phyloP scores from a whole-genome alignment of 35 echinoderm and acorn worm genomes.

The Anneissia japonica region DNA sequence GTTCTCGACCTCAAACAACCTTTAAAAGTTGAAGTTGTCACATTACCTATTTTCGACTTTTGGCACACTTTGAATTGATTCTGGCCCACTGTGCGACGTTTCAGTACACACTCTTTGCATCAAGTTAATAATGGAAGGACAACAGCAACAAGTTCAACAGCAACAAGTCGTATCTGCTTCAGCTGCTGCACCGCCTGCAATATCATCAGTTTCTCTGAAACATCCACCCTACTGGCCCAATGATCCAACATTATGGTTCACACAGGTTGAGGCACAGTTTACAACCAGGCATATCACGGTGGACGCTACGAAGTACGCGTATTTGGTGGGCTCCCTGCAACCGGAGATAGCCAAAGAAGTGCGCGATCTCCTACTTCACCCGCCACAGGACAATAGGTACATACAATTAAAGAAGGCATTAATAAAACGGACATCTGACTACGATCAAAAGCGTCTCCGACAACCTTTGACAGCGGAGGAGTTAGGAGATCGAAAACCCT shows the following conservation, averaged over 20 bases:
- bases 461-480: slow-evolving; percentile 31
- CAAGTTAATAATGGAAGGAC: no score
- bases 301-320: slow-evolving; percentile 30
- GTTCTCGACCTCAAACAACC: no score
- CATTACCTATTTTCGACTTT: no score
- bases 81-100: no score
- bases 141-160: no score
- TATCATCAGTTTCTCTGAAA: slow-evolving; percentile 18
- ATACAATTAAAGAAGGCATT: slow-evolving; percentile 6
- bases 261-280: slow-evolving; percentile 54
- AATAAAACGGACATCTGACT: slow-evolving; percentile 11
- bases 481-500: slow-evolving; percentile 37
- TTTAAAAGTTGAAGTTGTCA: no score
- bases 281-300: slow-evolving; percentile 21
- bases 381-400: not conserved
- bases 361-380: slow-evolving; percentile 17
- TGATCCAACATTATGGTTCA: slow-evolving; percentile 46
- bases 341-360: slow-evolving; percentile 43
- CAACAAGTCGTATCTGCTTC: no score
- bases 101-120: no score
- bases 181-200: no score
- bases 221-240: slow-evolving; percentile 41
- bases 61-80: no score
- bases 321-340: slow-evolving; percentile 34
- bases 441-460: slow-evolving; percentile 32